phyloP scores from a whole-genome alignment of 2,113 vertebrate genomes.

The Gadus chalcogrammus region DNA sequence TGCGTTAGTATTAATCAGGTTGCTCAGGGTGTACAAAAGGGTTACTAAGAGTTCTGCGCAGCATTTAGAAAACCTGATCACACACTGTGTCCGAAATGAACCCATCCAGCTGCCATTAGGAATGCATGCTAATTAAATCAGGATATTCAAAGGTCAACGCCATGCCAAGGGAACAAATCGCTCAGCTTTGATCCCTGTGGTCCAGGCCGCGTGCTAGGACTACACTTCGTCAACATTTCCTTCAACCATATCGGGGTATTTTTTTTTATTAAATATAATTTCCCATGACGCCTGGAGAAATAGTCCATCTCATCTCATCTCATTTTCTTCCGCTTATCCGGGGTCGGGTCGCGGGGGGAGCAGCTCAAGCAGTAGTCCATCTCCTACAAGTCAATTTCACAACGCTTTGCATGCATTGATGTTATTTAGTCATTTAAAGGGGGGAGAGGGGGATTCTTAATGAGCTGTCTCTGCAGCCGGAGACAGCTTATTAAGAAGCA shows the following conservation, averaged over 20 bases:
- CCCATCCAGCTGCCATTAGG: slow-evolving; percentile 13
- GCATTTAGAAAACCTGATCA: slow-evolving; percentile 22
- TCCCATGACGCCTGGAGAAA: too few species aligned
- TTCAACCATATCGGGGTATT: not conserved
- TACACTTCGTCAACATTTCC: not conserved
- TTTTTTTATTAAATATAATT: too few species aligned
- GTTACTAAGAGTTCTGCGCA: slow-evolving; percentile 1
- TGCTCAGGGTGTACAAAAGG: not conserved
- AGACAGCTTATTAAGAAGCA: too few species aligned
- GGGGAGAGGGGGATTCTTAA: too few species aligned
- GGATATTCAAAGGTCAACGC: slow-evolving; percentile 47
- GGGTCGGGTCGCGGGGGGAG: too few species aligned
- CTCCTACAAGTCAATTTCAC: too few species aligned
- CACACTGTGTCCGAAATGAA: slow-evolving; percentile 16
- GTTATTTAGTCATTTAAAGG: too few species aligned
- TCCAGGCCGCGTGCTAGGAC: not conserved
- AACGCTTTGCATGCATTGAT: too few species aligned
- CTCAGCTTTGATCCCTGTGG: slow-evolving; percentile 12
- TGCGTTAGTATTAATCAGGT: not conserved
- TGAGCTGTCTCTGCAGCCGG: too few species aligned
- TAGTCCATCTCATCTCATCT: too few species aligned
- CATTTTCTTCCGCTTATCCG: too few species aligned
- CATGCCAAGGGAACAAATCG: slow-evolving; percentile 22
- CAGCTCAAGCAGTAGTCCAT: too few species aligned
- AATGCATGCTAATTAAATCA: slow-evolving; percentile 38